phyloP scores from a whole-genome alignment of 2,888 invertebrate species.

The Cremastinae sp. region DNA sequence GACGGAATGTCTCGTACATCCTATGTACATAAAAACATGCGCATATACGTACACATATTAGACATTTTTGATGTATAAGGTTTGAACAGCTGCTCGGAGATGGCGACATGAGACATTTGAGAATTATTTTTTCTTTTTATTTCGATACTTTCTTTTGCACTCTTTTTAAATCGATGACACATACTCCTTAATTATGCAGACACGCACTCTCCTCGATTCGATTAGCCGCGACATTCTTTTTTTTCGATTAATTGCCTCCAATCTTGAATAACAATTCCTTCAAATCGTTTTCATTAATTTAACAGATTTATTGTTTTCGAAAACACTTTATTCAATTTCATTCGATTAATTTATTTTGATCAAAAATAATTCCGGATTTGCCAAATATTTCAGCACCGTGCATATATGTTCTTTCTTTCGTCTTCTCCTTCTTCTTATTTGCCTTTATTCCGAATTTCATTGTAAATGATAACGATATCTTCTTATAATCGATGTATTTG shows the following conservation, averaged over 20 bases:
- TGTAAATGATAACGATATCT: constrained; percentile 53
- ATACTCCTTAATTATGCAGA: constrained; percentile 12
- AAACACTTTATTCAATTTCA: too few species aligned
- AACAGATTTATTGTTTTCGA: too few species aligned
- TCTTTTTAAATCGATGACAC: constrained; percentile 20
- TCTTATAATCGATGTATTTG: constrained; percentile 60
- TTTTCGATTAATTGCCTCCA: too few species aligned
- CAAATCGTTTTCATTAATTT: too few species aligned
- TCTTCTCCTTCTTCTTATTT: background rate
- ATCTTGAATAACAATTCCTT: too few species aligned
- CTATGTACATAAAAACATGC: background rate
- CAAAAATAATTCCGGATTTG: too few species aligned
- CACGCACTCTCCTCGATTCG: constrained; percentile 1
- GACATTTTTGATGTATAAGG: constrained; percentile 30
- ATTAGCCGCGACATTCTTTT: too few species aligned
- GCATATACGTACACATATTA: constrained; percentile 6
- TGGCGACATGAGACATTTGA: constrained; percentile 39
- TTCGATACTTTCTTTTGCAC: constrained; percentile 7
- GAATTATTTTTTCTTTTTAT: constrained; percentile 23
- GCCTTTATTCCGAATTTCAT: background rate
- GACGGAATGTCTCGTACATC: background rate
- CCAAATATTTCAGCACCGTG: too few species aligned
- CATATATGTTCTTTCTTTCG: background rate
- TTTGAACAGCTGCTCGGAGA: constrained; percentile 52
- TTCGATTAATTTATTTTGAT: too few species aligned